phyloP scores from a whole-genome alignment of 1,140 invertebrate species.

The Platorchestia sp. region DNA sequence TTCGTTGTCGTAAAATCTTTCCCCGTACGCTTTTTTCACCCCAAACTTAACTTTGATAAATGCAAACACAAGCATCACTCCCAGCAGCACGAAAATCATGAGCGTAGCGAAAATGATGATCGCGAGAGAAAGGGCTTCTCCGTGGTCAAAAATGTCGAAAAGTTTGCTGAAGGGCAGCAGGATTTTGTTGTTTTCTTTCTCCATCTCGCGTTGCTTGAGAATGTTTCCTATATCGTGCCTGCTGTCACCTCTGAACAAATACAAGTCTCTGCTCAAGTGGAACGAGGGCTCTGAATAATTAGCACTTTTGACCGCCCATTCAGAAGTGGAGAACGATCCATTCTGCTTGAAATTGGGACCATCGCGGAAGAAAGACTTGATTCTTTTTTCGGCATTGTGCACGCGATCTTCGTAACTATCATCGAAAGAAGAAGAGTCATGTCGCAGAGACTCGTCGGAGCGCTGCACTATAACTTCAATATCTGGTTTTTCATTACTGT shows the following conservation, averaged over 20 bases:
- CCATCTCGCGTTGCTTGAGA: not conserved
- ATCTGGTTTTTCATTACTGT: not conserved
- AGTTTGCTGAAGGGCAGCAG: not conserved
- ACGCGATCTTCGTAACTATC: not conserved
- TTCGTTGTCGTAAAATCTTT: slow-evolving; percentile 36
- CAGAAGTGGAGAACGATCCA: not conserved
- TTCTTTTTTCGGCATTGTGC: not conserved
- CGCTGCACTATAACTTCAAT: slow-evolving; percentile 12
- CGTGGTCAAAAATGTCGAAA: slow-evolving; percentile 28
- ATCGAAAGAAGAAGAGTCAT: not conserved
- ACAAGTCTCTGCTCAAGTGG: slow-evolving; percentile 13
- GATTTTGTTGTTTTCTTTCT: not conserved
- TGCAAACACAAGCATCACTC: not conserved
- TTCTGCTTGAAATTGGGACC: not conserved
- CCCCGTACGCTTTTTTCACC: not conserved
- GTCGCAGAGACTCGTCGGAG: not conserved
- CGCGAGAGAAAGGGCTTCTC: not conserved
- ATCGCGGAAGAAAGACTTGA: not conserved
- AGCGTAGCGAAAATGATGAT: not conserved
- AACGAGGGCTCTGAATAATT: not conserved
- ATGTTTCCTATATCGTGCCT: not conserved
- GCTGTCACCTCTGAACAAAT: slow-evolving; percentile 13
- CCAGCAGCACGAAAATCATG: not conserved
- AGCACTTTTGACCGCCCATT: not conserved
- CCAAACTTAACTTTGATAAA: slow-evolving; percentile 17